Evolutionary conservation across 2,113 vertebrate genomes (phyloP).

Genomic region (Lucifuga dentata): DNA sequence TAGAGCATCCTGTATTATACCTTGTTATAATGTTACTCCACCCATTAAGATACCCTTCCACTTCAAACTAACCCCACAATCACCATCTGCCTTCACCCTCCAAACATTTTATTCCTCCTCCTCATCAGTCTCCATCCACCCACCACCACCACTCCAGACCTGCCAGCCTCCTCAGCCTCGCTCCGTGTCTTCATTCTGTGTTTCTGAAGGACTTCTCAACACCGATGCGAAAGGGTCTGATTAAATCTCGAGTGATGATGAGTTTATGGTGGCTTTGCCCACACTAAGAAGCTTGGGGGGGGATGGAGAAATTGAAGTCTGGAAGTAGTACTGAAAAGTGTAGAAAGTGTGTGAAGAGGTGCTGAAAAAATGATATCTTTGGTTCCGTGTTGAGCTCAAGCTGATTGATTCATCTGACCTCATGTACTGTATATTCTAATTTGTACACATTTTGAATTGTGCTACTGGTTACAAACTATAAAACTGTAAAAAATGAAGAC

Average conservation of each 20-base stretch:
- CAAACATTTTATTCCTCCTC: constrained; percentile 29
- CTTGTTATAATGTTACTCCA: constrained; percentile 30
- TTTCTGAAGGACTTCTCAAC: constrained; percentile 21
- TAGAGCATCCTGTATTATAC: background rate
- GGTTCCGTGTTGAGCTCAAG: background rate
- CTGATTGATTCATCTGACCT: background rate
- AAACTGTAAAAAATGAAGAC: too few species aligned
- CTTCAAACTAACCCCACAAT: constrained; percentile 49
- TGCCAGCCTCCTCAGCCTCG: constrained; percentile 7
- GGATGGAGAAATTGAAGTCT: background rate
- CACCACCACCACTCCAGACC: constrained; percentile 38
- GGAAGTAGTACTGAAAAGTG: constrained; percentile 22
- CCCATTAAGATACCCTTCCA: constrained; percentile 21
- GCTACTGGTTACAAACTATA: too few species aligned
- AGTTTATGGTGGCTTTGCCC: constrained; percentile 8
- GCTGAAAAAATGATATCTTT: background rate
- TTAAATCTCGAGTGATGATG: constrained; percentile 38
- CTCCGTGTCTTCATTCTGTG: background rate
- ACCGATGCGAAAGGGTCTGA: constrained; percentile 45
- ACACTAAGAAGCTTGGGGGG: background rate
- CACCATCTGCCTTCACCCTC: constrained; percentile 33
- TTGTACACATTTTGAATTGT: background rate
- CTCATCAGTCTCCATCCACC: constrained; percentile 50
- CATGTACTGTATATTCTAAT: background rate
- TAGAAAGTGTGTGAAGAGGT: background rate